Base-by-base conservation (phyloP, 1,140 invertebrate species). In the Piezodorus guildinii region DNA sequence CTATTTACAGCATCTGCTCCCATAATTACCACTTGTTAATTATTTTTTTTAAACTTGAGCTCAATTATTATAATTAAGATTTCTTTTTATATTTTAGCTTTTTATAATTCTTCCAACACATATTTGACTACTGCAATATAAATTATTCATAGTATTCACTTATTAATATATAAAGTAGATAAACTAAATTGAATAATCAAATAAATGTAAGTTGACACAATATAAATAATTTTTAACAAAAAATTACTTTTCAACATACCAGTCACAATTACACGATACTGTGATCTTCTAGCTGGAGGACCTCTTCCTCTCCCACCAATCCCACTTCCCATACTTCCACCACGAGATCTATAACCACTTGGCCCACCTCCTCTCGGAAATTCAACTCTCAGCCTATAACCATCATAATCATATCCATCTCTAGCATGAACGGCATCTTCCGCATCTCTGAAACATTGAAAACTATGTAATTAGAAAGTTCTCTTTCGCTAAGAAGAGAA, bases 391-490 rank as follows among this genome's bases (percentile, higher is more conserved):
- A 99, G 77, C 51, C 91, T 84, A 76, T 98, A 98, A 0, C 96
- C 96, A 76, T 99, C 96, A 75, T 97, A 98, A 74, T 98, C 94
- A 73, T 98, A 99, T 0, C 95, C 95, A 78, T 99, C 95, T 64
- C 96, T 79, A 1, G 91, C 91, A 68, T 92, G 86, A 0, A 99
- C 94, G 0, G 96, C 96, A 79, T 99, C 96, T 75, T 98, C 94
- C 0, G 96, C 96, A 83, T 99, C 96, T 70, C 94, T 87, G 58
- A 43, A 60, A 60, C 58, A 60, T 44, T 21, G 15, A 56, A 21
- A 21, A 23, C 52, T 56, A 16, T 23, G 23, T 21, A 56, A 56
- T 10, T 3, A 19, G 16, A 56, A 23, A 56, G 17, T 56, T 14
- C 23, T 5, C 14, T 21, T 56, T 27, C 17, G 5, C 27, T 25